Percentiles rank a stretch among this genome's conserved stretches.
Conservation (phyloP, 2,113 vertebrate species). For the Petrocephalus zakoni region DNA sequence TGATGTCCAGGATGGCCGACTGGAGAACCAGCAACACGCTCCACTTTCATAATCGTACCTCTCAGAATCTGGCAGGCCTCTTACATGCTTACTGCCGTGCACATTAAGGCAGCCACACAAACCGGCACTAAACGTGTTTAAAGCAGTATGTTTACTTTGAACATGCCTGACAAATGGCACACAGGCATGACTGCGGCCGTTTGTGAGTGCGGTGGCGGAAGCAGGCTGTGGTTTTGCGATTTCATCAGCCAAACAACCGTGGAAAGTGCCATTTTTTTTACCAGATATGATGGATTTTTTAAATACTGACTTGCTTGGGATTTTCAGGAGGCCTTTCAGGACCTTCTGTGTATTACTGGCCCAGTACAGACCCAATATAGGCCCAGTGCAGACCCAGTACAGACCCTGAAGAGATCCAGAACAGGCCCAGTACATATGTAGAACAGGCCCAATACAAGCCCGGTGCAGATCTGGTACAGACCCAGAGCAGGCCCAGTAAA, state of each 20-base stretch:
- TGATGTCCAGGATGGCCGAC: slow-evolving; percentile 41
- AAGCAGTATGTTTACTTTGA: background rate
- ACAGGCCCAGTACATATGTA: background rate
- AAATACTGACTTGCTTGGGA: background rate
- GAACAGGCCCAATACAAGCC: background rate
- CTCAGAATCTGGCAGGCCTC: background rate
- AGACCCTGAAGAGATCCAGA: background rate
- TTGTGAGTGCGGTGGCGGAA: background rate
- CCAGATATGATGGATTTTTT: background rate
- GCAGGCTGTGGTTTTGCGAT: background rate
- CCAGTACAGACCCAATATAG: background rate
- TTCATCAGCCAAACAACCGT: background rate
- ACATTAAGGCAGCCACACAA: slow-evolving; percentile 29
- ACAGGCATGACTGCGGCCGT: background rate
- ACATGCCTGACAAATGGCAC: background rate
- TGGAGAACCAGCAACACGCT: slow-evolving; percentile 56
- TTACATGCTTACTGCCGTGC: background rate
- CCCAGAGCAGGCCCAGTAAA: too few species aligned
- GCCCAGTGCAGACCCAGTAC: background rate
- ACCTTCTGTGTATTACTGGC: background rate
- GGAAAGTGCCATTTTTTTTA: background rate
- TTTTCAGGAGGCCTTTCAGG: background rate
- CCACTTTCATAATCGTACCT: slow-evolving; percentile 26
- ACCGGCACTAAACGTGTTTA: background rate
- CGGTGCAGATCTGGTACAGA: background rate